Evolutionary conservation across 92 coral and sea anemone species (phyloP).

Genomic region (Phymanthus crucifer): DNA sequence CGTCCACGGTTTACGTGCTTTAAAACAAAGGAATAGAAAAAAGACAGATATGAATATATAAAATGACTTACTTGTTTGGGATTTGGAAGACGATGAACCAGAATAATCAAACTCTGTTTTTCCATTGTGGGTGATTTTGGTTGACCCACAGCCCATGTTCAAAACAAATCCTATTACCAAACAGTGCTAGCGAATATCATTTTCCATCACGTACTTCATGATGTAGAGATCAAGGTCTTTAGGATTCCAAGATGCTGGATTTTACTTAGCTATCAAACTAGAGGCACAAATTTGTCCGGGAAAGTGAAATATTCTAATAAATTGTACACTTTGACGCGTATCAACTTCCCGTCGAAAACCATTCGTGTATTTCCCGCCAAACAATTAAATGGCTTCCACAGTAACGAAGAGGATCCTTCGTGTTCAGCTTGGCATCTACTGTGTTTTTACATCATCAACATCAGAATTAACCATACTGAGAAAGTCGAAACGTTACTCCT

Average conservation of each 20-base stretch:
- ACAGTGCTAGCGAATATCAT: constrained; percentile 1
- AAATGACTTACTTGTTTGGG: constrained; percentile 15
- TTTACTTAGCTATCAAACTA: not conserved
- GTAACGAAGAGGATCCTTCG: not conserved
- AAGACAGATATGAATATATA: not conserved
- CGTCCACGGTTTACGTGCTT: not conserved
- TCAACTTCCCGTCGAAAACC: not conserved
- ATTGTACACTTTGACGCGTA: not conserved
- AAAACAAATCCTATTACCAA: constrained; percentile 9
- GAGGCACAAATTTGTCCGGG: not conserved
- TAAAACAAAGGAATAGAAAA: not conserved
- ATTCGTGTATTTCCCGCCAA: constrained; percentile 22
- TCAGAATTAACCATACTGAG: not conserved
- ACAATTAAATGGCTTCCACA: constrained; percentile 18
- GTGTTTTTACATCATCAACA: not conserved
- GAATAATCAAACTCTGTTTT: constrained; percentile 21
- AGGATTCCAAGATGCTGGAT: not conserved
- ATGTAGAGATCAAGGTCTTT: not conserved
- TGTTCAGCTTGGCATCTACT: not conserved
- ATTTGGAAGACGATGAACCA: not conserved
- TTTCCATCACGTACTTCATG: constrained; percentile 2
- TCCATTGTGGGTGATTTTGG: constrained; percentile 42
- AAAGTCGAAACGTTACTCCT: not conserved
- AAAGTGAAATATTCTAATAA: not conserved
- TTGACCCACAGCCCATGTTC: constrained; percentile 78